These are phyloP conservation scores for Fregata magnificens DNA, from an alignment of 2,113 vertebrate genomes.

Conservation along the genomic window DNA sequence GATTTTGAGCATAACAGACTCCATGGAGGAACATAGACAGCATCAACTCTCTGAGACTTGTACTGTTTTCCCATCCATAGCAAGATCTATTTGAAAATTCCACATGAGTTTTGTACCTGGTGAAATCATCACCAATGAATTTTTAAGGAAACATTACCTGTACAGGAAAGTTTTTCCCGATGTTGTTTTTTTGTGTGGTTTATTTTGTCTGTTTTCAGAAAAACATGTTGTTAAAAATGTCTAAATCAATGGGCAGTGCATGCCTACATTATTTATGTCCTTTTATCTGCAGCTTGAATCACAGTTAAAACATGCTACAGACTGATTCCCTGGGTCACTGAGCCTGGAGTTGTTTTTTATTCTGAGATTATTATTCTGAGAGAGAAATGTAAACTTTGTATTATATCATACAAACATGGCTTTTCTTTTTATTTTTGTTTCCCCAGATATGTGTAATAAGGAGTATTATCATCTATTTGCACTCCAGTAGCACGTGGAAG, in stretches of 20 bases:
- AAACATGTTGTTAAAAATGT: not conserved
- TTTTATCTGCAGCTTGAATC: not conserved
- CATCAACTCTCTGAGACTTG: not conserved
- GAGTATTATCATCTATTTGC: not conserved
- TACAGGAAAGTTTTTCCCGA: not conserved
- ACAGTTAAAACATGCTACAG: not conserved
- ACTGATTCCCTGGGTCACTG: not conserved
- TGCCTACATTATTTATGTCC: not conserved
- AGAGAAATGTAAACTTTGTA: not conserved
- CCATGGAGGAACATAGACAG: not conserved
- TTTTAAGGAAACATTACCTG: not conserved
- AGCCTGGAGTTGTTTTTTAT: not conserved
- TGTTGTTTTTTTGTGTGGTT: not conserved
- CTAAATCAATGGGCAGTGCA: not conserved
- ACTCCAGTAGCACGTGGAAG: fast-evolving
- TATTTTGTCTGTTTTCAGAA: not conserved
- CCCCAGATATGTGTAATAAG: not conserved
- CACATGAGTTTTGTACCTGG: not conserved
- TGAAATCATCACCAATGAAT: not conserved
- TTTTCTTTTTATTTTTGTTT: not conserved
- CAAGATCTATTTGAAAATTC: not conserved
- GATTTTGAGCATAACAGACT: not conserved
- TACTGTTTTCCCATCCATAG: not conserved
- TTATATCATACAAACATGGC: not conserved
- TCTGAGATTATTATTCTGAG: not conserved